Conservation (phyloP, 2,888 invertebrate species). For the Galeopsomyia nigrocyanea region DNA sequence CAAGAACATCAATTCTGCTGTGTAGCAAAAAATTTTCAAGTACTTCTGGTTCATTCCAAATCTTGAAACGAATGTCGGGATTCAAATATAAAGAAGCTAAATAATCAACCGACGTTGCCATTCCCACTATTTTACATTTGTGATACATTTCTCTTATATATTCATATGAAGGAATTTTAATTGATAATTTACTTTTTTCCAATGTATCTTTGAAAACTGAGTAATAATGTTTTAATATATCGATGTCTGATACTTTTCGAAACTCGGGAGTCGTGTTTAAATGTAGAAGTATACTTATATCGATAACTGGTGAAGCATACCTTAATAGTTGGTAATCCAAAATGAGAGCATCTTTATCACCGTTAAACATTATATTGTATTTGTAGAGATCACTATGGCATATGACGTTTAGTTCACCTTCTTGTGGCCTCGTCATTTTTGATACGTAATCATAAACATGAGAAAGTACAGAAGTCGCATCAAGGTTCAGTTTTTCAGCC, state of each 20-base stretch:
- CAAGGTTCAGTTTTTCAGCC: conserved; percentile 2
- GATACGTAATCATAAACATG: conserved; percentile 62
- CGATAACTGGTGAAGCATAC: conserved; percentile 28
- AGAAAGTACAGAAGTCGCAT: background rate
- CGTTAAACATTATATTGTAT: conserved; percentile 35
- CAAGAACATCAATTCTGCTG: conserved; percentile 52
- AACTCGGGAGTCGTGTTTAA: conserved; percentile 20
- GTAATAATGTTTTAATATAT: conserved; percentile 33
- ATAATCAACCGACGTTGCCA: conserved; percentile 56
- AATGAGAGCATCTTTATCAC: conserved; percentile 8
- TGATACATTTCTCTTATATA: conserved; percentile 57
- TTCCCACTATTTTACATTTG: conserved; percentile 58
- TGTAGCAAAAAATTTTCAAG: conserved; percentile 49
- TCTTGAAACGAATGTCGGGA: conserved; percentile 46
- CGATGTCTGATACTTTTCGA: conserved; percentile 10
- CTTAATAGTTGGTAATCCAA: conserved; percentile 37
- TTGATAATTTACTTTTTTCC: conserved; percentile 28
- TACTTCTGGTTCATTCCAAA: conserved; percentile 52
- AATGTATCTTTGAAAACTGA: conserved; percentile 36
- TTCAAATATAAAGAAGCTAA: conserved; percentile 59
- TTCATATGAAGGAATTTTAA: conserved; percentile 64
- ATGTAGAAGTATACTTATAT: conserved; percentile 24
- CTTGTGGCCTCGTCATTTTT: conserved; percentile 75
- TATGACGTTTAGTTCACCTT: conserved; percentile 55
- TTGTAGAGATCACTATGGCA: conserved; percentile 37